Conservation (phyloP, 92 coral and sea anemone genomes). For the Bergia sp. region DNA sequence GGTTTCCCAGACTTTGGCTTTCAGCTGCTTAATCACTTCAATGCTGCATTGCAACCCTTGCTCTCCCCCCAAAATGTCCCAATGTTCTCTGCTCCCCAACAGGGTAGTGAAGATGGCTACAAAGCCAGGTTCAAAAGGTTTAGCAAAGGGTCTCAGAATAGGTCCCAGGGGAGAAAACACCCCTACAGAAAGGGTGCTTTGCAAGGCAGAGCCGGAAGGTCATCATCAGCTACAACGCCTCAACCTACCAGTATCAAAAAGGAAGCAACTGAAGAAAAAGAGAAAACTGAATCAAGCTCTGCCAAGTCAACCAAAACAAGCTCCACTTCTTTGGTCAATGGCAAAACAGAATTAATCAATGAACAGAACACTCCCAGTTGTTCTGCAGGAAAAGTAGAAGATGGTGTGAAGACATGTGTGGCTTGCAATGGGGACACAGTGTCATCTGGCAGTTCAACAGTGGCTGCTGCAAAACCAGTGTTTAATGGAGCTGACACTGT, state of each 20-base stretch:
- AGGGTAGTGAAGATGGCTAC: conserved; percentile 19
- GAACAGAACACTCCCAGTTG: not conserved
- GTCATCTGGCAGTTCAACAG: not conserved
- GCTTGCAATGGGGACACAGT: not conserved
- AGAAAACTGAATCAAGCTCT: not conserved
- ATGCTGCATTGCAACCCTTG: not conserved
- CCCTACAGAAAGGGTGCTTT: not conserved
- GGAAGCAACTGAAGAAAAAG: not conserved
- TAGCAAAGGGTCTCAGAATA: conserved; percentile 4
- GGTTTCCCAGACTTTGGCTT: not conserved
- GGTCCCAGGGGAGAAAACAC: conserved; percentile 9
- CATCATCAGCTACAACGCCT: not conserved
- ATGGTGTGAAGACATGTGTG: not conserved
- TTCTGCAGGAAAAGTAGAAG: not conserved
- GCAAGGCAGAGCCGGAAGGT: not conserved
- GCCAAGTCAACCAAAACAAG: not conserved
- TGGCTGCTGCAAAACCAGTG: not conserved
- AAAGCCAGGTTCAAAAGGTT: conserved; percentile 7
- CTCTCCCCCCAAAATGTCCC: not conserved
- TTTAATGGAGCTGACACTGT: too few species aligned
- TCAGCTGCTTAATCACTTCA: not conserved
- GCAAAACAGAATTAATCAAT: not conserved
- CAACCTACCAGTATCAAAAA: not conserved
- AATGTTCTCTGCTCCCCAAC: conserved; percentile 7
- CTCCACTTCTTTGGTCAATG: not conserved